Percentiles rank a stretch among this genome's conserved stretches.
Conservation (phyloP, 1,140 invertebrate genomes). For the Drosophila arawakana region DNA sequence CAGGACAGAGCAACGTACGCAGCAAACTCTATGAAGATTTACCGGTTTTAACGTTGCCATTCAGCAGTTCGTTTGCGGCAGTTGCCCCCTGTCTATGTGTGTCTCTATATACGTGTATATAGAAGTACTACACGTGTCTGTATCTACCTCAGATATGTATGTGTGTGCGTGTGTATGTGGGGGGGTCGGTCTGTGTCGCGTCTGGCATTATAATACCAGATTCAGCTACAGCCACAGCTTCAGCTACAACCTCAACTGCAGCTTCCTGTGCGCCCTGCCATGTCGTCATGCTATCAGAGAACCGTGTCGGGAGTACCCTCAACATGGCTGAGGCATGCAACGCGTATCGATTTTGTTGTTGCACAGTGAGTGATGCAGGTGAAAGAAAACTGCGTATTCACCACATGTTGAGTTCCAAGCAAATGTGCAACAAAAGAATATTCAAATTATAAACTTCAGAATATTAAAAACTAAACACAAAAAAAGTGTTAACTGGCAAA, state of each 20-base stretch:
- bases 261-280: conserved; percentile 75
- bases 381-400: conserved; percentile 36
- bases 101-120: conserved; percentile 1
- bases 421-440: conserved; percentile 8
- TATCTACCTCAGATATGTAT: not conserved
- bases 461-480: not conserved
- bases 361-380: conserved; percentile 34
- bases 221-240: conserved; percentile 47
- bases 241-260: conserved; percentile 9
- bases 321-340: conserved; percentile 37
- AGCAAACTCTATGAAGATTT: conserved; percentile 79
- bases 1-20: conserved; percentile 63
- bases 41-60: conserved; percentile 81
- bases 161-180: conserved; percentile 7
- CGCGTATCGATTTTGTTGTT: conserved; percentile 71
- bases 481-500: conserved; percentile 62
- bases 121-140: not conserved
- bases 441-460: conserved; percentile 44
- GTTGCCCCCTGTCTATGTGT: conserved; percentile 21
- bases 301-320: conserved; percentile 12
- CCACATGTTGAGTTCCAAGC: conserved; percentile 56
- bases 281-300: conserved; percentile 70
- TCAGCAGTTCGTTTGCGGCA: conserved; percentile 67
- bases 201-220: conserved; percentile 73
- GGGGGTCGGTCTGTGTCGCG: conserved; percentile 65